phyloP scores from a whole-genome alignment of 2,888 invertebrate species.

The Acanthococcus lagerstroemiae region DNA sequence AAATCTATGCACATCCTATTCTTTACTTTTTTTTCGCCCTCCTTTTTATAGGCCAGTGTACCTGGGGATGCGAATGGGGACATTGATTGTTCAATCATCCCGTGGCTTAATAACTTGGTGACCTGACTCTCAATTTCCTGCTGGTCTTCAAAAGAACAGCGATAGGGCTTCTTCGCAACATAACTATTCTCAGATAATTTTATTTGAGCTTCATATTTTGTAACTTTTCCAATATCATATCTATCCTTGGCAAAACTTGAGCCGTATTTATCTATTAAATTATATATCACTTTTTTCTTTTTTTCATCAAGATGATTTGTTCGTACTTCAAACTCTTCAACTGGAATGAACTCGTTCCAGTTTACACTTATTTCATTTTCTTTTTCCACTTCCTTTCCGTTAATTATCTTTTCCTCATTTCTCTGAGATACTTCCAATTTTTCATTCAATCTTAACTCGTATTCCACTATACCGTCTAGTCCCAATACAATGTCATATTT shows the following conservation, averaged over 20 bases:
- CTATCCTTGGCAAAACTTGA: slow-evolving; percentile 31
- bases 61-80: slow-evolving; percentile 22
- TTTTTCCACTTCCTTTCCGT: not conserved
- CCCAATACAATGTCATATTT: no score
- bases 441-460: not conserved
- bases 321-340: slow-evolving; percentile 20
- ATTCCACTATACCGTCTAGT: not conserved
- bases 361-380: no score
- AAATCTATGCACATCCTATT: not conserved
- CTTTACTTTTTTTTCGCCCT: slow-evolving; percentile 18
- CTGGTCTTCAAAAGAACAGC: slow-evolving; percentile 30
- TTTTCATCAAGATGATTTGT: slow-evolving; percentile 30
- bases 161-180: slow-evolving; percentile 31
- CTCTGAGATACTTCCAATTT: not conserved
- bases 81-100: slow-evolving; percentile 16
- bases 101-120: not conserved
- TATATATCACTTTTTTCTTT: slow-evolving; percentile 28
- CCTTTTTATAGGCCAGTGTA: slow-evolving; percentile 20
- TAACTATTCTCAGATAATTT: slow-evolving; percentile 13
- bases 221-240: slow-evolving; percentile 10
- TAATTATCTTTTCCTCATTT: no score
- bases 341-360: slow-evolving; percentile 29
- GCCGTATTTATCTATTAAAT: slow-evolving; percentile 28
- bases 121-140: slow-evolving; percentile 32
- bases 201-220: not conserved